phyloP scores from a whole-genome alignment of 2,797 vertebrate species.

The Anguilla megastoma region DNA sequence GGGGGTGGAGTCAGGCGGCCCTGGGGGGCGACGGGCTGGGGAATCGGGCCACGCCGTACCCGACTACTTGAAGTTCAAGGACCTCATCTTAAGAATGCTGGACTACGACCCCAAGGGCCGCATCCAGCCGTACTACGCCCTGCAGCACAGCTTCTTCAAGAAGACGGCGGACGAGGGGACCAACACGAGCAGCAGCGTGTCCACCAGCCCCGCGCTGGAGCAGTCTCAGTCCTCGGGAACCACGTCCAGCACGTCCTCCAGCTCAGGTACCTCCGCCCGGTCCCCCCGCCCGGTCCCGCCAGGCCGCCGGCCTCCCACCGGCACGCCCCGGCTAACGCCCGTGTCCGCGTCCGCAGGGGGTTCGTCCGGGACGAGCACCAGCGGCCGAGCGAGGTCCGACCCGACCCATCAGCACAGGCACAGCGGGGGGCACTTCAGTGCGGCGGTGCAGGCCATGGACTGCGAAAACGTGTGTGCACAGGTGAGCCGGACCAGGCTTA shows the following conservation, averaged over 20 bases:
- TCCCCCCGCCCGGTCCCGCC: not conserved
- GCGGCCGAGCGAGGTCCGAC: conserved; percentile 96
- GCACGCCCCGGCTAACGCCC: not conserved
- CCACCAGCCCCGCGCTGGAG: conserved; percentile 97
- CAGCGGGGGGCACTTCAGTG: conserved; percentile 94
- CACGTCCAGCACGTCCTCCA: conserved; percentile 98
- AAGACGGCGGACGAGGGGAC: conserved; percentile 99
- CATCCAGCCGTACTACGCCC: conserved; percentile 98
- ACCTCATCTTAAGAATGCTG: conserved; percentile 99
- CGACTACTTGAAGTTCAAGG: conserved; percentile 99
- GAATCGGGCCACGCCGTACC: conserved; percentile 98
- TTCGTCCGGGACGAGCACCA: conserved; percentile 98
- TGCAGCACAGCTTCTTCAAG: conserved; percentile 99
- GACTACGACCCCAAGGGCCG: conserved; percentile 99
- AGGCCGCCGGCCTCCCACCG: not conserved
- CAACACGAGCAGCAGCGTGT: conserved; percentile 98
- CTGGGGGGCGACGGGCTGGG: conserved; percentile 92
- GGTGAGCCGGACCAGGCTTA: conserved; percentile 66
- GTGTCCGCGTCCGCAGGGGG: conserved; percentile 76
- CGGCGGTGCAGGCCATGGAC: conserved; percentile 93
- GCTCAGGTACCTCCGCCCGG: conserved; percentile 82
- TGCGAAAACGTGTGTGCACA: conserved; percentile 97
- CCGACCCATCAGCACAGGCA: conserved; percentile 98
- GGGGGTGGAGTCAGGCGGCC: conserved; percentile 97
- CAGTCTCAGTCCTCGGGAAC: conserved; percentile 99